Base-by-base conservation (phyloP, 1,140 invertebrate species). In the Drosophila mayri region DNA sequence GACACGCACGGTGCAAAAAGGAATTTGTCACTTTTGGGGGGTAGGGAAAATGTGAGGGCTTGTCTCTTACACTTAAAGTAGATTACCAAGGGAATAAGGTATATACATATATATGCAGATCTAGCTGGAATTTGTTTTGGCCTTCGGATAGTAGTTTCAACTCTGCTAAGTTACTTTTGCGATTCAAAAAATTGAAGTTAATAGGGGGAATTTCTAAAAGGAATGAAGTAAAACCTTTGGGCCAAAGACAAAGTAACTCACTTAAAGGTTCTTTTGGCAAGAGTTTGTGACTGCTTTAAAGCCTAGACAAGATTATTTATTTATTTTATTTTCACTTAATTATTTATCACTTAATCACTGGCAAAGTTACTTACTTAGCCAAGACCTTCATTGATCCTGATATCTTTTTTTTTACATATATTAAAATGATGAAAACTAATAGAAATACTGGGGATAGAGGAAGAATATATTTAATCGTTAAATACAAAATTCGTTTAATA, bases 1-100 rank as follows among this genome's bases (percentile, higher is more conserved):
- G 74, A 70, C 77, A 85, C 74, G 82, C 70, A 76, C 47, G 52
- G 49, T 57, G 52, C 38, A 64, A 75, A 80, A 80, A 67, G 49
- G 52, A 43, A 67, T 59, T 65, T 78, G 79, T 59, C 49, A 63
- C 63, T 44, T 40, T n/a, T 2, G 4, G 59, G 59, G 68, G 63
- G 43, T 61, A 60, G 49, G 28, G 28, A 25, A 30, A 35, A 18
- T 25, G 57, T 37, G 28, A 25, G 70, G 54, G 38, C 28, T 30
- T 59, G 66, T 22, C 66, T 60, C 41, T 41, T 14, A 71, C 68
- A 72, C 68, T 72, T 57, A 72, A 60, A 72, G 68, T 72, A 60
- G 52, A 72, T 72, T 72, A 71, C 68, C 68, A 70, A 37, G 67
- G 68, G 66, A 71, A 37, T 49, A 37, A 32, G 25, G 32, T 67